Evolutionary conservation across 2,888 invertebrate species (phyloP).

Genomic region (Sarcophaga caerulescens): DNA sequence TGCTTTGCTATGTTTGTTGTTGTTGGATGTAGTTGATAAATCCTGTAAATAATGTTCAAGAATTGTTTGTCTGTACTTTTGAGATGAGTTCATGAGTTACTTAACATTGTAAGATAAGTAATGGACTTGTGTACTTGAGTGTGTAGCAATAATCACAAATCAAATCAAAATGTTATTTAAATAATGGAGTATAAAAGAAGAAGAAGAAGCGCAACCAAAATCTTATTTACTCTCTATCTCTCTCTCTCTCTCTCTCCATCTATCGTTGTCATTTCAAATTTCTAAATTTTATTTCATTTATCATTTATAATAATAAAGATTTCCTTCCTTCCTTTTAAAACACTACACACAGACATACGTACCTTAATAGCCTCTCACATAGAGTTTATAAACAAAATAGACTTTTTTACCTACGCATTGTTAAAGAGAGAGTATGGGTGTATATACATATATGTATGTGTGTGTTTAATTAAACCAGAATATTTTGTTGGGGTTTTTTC

Average conservation of each 20-base stretch:
- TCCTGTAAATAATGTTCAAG: too few relatives aligned
- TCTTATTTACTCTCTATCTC: not conserved
- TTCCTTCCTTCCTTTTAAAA: not conserved
- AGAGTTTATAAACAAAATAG: not conserved
- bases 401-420: not conserved
- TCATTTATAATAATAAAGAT: not conserved
- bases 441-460: too few relatives aligned
- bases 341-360: not conserved
- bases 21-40: too few relatives aligned
- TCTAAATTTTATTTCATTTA: not conserved
- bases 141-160: not conserved
- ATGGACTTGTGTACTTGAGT: not conserved
- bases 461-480: not conserved
- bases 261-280: not conserved
- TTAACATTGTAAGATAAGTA: not conserved
- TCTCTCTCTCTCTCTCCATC: too few relatives aligned
- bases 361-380: not conserved
- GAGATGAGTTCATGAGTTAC: not conserved
- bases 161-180: not conserved
- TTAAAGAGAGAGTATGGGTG: not conserved
- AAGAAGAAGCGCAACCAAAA: not conserved
- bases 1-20: too few relatives aligned
- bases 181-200: not conserved
- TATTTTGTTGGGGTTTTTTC: not conserved
- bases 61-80: not conserved